Base-by-base conservation (phyloP, 2,888 invertebrate species). In the Pomacea canaliculata region DNA sequence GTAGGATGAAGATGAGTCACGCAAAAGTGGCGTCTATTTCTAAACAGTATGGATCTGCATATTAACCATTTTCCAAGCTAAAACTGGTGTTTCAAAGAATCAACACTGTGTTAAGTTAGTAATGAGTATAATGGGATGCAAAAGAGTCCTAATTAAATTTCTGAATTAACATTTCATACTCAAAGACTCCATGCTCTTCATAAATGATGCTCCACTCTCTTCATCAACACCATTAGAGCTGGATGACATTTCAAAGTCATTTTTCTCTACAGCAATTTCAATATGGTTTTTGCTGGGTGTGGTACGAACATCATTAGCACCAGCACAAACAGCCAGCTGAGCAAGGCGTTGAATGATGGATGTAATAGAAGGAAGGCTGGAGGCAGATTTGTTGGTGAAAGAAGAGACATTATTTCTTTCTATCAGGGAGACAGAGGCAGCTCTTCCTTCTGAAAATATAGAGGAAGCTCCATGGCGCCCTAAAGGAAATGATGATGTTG, bases 401-500 rank as follows among this genome's bases (percentile, higher is more conserved):
- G 19, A 19, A 56, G 62, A 13, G 67, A 19, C 13, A 27, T n/a
- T 3, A 77, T 48, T 16, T 74, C n/a, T 0, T 27, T 27, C 9
- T 73, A 80, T 80, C 7, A 85, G 59, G n/a, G 73, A 62, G 4
- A 83, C 70, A 49, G 76, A 67, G 23, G 77, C 81, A 8, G 81
- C 84, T 16, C 84, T 76, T 7, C 84, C 85, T 71, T 83, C 83
- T 19, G 80, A 76, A 70, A 80, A 81, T 16, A 83, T 78, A 18
- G 84, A 85, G 13, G 23, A 13, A 63, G 78, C 77, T 1, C 80
- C 82, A 76, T 84, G 82, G 13, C 71, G 56, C 23, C 85, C 83
- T 59, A 74, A 1, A 4, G 82, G 83, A 48, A 79, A 56, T 19
- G 66, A 56, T 18, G 83, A 82, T 9, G 82, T 83, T 23, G 83